Base-by-base conservation (phyloP, 2,113 vertebrate species). In the Ameiurus melas region DNA sequence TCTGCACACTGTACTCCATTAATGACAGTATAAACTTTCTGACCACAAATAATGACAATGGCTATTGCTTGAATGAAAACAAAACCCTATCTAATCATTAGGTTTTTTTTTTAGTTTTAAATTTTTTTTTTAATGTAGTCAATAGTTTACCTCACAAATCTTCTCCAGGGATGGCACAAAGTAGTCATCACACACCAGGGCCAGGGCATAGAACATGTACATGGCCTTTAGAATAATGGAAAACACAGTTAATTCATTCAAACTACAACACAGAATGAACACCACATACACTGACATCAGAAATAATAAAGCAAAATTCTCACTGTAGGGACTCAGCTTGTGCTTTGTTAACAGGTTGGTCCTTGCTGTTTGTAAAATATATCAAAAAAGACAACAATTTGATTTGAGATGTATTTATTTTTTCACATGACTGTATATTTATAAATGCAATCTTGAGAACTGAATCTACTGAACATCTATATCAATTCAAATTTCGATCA, bases 161-260 rank as follows among this genome's bases (percentile, higher is more conserved):
- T 99, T 99, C 83, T 99, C 98, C 93, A 99, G 93, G 0, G 97
- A 99, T 58, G 98, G 98, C 60, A 99, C 98, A 25, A 99, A 99
- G 96, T 99, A 99, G 95, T 99, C 98, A 53, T 99, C 98, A 19
- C 98, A 99, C 84, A 99, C 97, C 55, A 99, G 94, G 0, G 98
- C 98, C 94, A 99, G 92, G 0, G 98, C 98, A 0, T 98, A 99
- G 92, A 99, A 99, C 98, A 99, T 99, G 92, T 99, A 99, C 94
- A 99, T 96, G 0, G 98, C 96, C 98, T 99, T 93, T 33, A 94
- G n/a, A 64, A 79, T 91, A 66, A 75, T 10, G 91, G 33, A 94
- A 88, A 57, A 85, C 14, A 89, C n/a, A 88, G n/a, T n/a, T 71
- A 84, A 17, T 5, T 70, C 77, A 81, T 60, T 62, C 36, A 86